These are phyloP conservation scores for Xiphophorus hellerii DNA, from an alignment of 2,113 vertebrate genomes.

Conservation along the genomic window DNA sequence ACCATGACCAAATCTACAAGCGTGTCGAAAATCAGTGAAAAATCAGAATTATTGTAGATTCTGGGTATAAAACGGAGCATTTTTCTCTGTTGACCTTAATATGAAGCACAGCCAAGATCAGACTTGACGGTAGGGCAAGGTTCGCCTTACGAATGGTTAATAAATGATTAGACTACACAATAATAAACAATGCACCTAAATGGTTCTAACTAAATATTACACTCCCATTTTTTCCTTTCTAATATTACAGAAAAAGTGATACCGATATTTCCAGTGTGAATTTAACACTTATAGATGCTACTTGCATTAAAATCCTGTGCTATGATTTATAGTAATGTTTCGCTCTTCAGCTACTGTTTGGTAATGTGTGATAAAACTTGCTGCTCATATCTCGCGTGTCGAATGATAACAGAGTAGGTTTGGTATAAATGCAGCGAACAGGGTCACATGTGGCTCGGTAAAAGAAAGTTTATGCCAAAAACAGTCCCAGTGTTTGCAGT, in stretches of 20 bases:
- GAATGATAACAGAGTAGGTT: neutral
- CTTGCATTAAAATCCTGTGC: neutral
- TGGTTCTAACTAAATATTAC: neutral
- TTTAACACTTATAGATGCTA: no score
- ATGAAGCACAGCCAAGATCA: neutral
- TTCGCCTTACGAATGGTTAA: conserved; percentile 50
- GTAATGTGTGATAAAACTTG: neutral
- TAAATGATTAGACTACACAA: conserved; percentile 40
- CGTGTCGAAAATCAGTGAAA: neutral
- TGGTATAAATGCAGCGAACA: neutral
- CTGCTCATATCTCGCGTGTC: neutral
- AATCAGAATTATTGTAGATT: no score
- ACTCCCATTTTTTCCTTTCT: neutral
- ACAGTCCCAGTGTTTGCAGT: no score
- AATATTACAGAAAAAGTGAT: no score
- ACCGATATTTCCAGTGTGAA: no score
- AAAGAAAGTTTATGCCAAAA: no score
- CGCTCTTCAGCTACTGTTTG: neutral
- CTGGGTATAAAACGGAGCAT: neutral
- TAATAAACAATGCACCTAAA: neutral
- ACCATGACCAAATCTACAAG: conserved; percentile 11
- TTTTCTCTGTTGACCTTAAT: conserved; percentile 1
- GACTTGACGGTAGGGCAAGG: conserved; percentile 41
- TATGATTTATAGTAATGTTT: neutral
- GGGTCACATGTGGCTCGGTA: neutral